Evolutionary conservation across 1,140 invertebrate species (phyloP), one percentile per base, ranked within the genome.

Genomic region (Venturia canescens): DNA sequence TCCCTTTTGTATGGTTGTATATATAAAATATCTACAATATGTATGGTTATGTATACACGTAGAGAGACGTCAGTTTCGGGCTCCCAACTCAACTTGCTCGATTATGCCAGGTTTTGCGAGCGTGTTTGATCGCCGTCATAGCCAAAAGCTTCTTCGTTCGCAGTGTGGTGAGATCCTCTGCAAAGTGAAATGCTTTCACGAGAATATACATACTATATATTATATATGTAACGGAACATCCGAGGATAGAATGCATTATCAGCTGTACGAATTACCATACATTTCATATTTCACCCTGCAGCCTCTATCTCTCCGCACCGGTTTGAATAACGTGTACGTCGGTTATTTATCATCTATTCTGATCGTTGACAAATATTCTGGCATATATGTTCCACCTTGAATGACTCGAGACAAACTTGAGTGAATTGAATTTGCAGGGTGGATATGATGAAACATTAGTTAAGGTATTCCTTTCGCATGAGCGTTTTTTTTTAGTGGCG

Each of bases 181-280:
- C 23, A 66, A 66, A 66, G 60, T 66, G 60, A 66, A 66, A 66
- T 66, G 23, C 60, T 66, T 23, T 66, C 60, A 23, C 60, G 60
- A 27, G 60, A 66, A 66, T 29, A 66, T 66, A 27, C 60, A 57
- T 57, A 57, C 23, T 66, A 23, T 66, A 66, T 66, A 15, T 23
- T 66, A 66, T 66, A 66, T 66, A 66, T 66, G 60, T 26, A 26
- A 66, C 60, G 60, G 23, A 66, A 66, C 60, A 66, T 66, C 60
- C 60, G 60, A 66, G 60, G 60, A 66, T 66, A 66, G 60, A 66
- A 66, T 66, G 60, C 60, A 66, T 66, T 66, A 66, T 66, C 60
- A 66, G 60, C 60, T 27, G 60, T 66, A 66, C 60, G 60, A 66
- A 66, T 66, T 66, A 66, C 60, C 60, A 66, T 66, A 66, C 16